Conservation (phyloP, 2,113 vertebrate species). For the Pteropus alecto region DNA sequence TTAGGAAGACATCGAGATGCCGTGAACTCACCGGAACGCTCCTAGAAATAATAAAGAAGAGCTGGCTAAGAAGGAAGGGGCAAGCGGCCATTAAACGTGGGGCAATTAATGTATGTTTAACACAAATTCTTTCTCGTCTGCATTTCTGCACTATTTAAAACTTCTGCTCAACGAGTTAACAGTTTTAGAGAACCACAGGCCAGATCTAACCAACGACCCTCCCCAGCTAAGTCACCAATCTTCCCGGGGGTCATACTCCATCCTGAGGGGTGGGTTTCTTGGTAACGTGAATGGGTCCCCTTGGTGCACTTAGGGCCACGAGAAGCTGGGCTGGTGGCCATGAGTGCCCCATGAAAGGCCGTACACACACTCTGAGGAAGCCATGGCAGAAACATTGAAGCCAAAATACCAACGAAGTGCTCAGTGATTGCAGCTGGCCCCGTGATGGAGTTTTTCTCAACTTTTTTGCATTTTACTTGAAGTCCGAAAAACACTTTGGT, state of each 20-base stretch:
- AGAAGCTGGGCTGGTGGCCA: not conserved
- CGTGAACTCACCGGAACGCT: rapidly evolving
- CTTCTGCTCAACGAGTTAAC: not conserved
- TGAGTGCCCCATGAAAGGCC: rapidly evolving
- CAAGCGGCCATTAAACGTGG: rapidly evolving
- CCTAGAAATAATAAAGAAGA: not conserved
- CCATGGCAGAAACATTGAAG: not conserved
- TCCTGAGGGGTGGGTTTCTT: not conserved
- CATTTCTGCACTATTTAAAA: not conserved
- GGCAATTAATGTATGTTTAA: not conserved
- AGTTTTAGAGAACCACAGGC: not conserved
- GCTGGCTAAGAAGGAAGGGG: not conserved
- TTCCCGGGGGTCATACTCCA: not conserved
- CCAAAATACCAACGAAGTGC: not conserved
- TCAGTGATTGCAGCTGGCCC: not conserved
- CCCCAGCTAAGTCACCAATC: not conserved
- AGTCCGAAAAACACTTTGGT: not conserved
- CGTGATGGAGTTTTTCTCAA: too few relatives aligned
- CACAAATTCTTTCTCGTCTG: not conserved
- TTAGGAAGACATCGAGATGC: not conserved
- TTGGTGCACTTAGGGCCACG: not conserved
- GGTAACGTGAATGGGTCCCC: not conserved
- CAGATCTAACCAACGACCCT: not conserved
- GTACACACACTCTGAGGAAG: not conserved
- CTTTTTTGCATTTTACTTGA: not conserved